Percentiles rank a stretch among this genome's conserved stretches.
phyloP scores from a whole-genome alignment of 2,113 vertebrate genomes.

The Pithys albifrons region DNA sequence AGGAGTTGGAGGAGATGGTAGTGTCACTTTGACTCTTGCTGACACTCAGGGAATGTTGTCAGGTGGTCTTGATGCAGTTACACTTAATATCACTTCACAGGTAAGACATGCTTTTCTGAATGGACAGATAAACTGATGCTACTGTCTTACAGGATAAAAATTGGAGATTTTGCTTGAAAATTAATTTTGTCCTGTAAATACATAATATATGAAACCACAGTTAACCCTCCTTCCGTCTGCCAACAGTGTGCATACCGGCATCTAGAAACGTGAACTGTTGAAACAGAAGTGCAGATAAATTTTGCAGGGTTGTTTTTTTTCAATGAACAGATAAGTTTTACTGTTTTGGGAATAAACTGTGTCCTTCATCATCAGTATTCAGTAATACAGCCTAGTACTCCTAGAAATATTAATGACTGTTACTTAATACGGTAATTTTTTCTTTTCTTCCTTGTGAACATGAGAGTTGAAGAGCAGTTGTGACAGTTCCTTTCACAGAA shows the following conservation, averaged over 20 bases:
- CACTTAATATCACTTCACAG: slow-evolving; percentile 92
- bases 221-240: background rate
- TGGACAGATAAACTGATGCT: background rate
- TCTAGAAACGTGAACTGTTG: background rate
- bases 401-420: background rate
- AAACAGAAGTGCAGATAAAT: background rate
- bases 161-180: background rate
- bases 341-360: background rate
- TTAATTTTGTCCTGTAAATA: background rate
- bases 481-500: background rate
- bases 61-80: slow-evolving; percentile 88
- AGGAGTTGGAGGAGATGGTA: slow-evolving; percentile 85
- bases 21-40: slow-evolving; percentile 91
- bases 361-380: background rate
- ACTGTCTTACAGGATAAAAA: background rate
- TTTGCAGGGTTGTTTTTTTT: background rate
- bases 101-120: slow-evolving; percentile 60
- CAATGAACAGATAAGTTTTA: background rate
- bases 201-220: background rate
- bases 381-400: background rate
- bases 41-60: slow-evolving; percentile 92
- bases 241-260: accelerated
- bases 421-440: background rate
- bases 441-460: background rate
- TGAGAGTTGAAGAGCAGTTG: background rate